Evolutionary conservation across 1,140 invertebrate species (phyloP).

Genomic region (Arctopsyche grandis): DNA sequence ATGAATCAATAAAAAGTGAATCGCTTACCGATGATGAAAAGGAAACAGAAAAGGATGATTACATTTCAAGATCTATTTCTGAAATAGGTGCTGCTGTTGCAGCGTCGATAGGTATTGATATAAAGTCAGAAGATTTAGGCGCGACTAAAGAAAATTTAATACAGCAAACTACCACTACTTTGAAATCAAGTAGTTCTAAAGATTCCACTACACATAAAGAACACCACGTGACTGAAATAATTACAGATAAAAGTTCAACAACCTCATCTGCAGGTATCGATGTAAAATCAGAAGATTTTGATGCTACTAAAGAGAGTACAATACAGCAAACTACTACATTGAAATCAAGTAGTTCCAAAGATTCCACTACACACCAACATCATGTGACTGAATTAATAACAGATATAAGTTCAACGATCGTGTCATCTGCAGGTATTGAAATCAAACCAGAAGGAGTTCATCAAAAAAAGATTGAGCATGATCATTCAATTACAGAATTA

Average conservation of each 20-base stretch:
- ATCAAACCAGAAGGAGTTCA: constrained; percentile 31
- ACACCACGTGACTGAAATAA: constrained; percentile 8
- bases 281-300: constrained; percentile 31
- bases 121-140: constrained; percentile 29
- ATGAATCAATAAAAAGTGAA: constrained; percentile 3
- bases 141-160: background rate
- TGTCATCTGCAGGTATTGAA: constrained; percentile 23
- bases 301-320: background rate
- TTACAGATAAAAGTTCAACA: too few species aligned
- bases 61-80: constrained; percentile 42
- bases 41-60: constrained; percentile 3
- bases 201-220: background rate
- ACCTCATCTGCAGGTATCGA: constrained; percentile 43
- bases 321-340: background rate
- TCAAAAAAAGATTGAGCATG: constrained; percentile 7
- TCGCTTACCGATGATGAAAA: constrained; percentile 38
- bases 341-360: background rate
- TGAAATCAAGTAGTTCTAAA: background rate
- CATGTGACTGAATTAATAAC: constrained; percentile 38
- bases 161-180: background rate
- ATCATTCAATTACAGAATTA: constrained; percentile 32
- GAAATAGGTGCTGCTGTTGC: constrained; percentile 42
- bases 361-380: background rate
- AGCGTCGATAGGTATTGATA: constrained; percentile 42
- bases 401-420: constrained; percentile 28